These are phyloP conservation scores for Trematomus loennbergii DNA, from an alignment of 2,113 vertebrate species.

Conservation along the genomic window DNA sequence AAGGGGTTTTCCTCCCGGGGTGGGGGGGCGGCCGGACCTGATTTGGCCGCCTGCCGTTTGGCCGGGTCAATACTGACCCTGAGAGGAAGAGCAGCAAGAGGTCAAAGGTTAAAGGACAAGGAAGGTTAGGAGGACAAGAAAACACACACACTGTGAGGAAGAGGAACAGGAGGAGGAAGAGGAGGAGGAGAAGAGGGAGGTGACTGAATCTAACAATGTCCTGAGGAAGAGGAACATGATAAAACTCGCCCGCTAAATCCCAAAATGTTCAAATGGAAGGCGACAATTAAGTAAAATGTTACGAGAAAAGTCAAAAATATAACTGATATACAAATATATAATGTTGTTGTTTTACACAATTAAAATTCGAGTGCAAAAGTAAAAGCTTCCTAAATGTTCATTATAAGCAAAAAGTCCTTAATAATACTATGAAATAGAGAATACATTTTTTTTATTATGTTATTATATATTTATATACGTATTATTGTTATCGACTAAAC, in stretches of 20 bases:
- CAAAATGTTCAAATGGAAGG: slow-evolving; percentile 21
- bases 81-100: slow-evolving; percentile 77
- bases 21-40: slow-evolving; percentile 81
- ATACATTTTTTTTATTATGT: too few relatives aligned
- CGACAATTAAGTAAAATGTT: slow-evolving; percentile 6
- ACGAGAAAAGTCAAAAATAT: neutral
- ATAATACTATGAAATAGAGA: too few relatives aligned
- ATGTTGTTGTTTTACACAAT: neutral
- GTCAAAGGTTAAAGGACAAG: slow-evolving; percentile 73
- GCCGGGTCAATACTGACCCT: slow-evolving; percentile 88
- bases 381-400: too few relatives aligned
- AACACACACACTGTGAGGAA: slow-evolving; percentile 59
- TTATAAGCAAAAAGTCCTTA: too few relatives aligned
- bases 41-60: slow-evolving; percentile 86
- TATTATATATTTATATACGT: too few relatives aligned
- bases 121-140: slow-evolving; percentile 71
- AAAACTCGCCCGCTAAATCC: slow-evolving; percentile 23
- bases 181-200: slow-evolving; percentile 7
- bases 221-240: slow-evolving; percentile 30
- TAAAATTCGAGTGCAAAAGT: neutral
- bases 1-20: slow-evolving; percentile 86
- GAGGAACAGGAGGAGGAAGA: neutral
- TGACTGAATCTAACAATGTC: slow-evolving; percentile 39
- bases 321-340: neutral
- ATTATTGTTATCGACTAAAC: too few relatives aligned